Evolutionary conservation across 2,797 vertebrate species (phyloP).

Genomic region (Peromyscus melanophrys): DNA sequence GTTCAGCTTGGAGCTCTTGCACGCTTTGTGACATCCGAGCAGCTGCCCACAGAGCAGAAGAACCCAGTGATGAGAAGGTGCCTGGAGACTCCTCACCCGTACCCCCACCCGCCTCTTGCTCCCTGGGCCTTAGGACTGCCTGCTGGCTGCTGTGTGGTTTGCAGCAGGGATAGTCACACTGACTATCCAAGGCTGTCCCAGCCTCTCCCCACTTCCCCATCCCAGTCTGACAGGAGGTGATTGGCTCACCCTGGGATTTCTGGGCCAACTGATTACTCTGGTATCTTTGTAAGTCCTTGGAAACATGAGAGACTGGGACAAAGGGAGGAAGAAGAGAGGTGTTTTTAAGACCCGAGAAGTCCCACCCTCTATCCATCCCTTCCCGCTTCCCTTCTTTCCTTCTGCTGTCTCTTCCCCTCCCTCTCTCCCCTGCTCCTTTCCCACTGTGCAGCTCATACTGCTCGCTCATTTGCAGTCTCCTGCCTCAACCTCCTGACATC

Average conservation of each 20-base stretch:
- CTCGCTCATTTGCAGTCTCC: neutral
- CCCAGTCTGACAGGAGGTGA: neutral
- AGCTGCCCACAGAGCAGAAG: conserved; percentile 33
- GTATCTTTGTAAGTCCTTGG: conserved; percentile 69
- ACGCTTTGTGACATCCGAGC: conserved; percentile 29
- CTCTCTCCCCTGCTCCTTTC: neutral
- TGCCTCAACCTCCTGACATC: neutral
- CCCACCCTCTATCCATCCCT: neutral
- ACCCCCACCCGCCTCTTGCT: neutral
- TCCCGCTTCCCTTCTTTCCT: neutral
- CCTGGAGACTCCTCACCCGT: neutral
- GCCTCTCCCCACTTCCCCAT: neutral
- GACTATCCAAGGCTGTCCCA: neutral
- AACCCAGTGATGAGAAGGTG: neutral
- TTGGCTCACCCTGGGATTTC: conserved; percentile 71
- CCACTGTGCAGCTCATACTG: no score
- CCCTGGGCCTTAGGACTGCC: neutral
- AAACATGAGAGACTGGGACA: conserved; percentile 72
- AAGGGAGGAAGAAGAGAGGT: neutral
- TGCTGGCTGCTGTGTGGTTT: neutral
- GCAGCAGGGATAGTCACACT: no score
- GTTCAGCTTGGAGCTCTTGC: conserved; percentile 60
- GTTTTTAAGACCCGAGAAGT: neutral
- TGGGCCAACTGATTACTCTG: conserved; percentile 56
- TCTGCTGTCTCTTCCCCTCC: neutral